Evolutionary conservation across 2,888 invertebrate genomes (phyloP).

Genomic region (Stenotaenia linearis): DNA sequence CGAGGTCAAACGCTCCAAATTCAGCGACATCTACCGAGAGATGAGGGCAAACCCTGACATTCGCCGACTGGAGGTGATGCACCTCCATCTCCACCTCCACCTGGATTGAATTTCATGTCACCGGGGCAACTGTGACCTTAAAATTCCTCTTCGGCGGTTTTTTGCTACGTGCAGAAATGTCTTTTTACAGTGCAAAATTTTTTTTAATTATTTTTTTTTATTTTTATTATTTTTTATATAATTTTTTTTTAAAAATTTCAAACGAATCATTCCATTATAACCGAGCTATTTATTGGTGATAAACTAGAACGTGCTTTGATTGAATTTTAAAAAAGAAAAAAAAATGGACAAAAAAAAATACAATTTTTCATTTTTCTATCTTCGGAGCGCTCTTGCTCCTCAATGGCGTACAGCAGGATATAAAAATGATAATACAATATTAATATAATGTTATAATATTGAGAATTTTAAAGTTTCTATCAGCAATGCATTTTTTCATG

Average conservation of each 20-base stretch:
- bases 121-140: not conserved
- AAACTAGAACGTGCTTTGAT: not conserved
- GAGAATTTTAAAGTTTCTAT: conserved; percentile 9
- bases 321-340: not conserved
- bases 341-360: not conserved
- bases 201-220: not conserved
- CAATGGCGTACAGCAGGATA: not conserved
- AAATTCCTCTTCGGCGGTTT: not conserved
- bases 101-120: not conserved
- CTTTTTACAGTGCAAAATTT: not conserved
- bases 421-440: not conserved
- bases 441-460: not conserved
- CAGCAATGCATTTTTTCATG: not conserved
- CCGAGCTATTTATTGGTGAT: too few relatives aligned
- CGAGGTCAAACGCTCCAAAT: conserved; percentile 34
- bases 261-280: not conserved
- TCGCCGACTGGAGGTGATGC: not conserved
- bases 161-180: not conserved
- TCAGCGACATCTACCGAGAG: conserved; percentile 30
- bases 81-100: conserved; percentile 7
- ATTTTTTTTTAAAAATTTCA: not conserved
- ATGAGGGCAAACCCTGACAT: conserved; percentile 31
- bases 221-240: too few relatives aligned
- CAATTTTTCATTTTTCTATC: not conserved
- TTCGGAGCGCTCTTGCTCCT: not conserved